Evolutionary conservation across 1,140 invertebrate species (phyloP).

Genomic region (Hylaeus anthracinus): DNA sequence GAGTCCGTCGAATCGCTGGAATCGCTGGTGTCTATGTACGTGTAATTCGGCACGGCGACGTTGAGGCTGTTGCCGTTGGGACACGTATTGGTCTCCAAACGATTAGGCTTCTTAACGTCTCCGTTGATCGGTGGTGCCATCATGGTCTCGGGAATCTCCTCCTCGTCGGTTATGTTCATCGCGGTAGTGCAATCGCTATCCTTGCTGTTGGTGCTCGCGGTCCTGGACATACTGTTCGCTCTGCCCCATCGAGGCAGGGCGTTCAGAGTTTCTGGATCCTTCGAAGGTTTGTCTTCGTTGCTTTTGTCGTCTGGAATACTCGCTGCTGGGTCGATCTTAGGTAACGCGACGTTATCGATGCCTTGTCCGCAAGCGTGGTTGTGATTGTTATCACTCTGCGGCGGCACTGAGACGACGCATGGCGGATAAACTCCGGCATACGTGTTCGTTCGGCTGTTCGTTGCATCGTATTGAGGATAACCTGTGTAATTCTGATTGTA

Average conservation of each 20-base stretch:
- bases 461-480: neutral
- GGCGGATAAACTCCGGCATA: neutral
- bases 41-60: conserved; percentile 60
- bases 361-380: neutral
- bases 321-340: neutral
- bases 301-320: neutral
- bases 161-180: conserved; percentile 57
- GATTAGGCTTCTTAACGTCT: neutral
- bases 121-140: no score
- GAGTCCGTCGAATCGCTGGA: conserved; percentile 61
- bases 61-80: neutral
- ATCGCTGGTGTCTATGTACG: conserved; percentile 56
- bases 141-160: conserved; percentile 20
- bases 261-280: neutral
- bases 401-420: neutral
- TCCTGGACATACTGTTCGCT: conserved; percentile 13
- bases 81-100: neutral
- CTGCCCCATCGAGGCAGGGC: conserved; percentile 3
- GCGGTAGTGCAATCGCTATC: conserved; percentile 45
- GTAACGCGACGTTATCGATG: no score
- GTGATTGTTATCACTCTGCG: neutral
- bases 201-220: conserved; percentile 17
- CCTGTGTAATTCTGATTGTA: conserved; percentile 50
- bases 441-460: neutral
- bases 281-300: neutral